Evolutionary conservation across 2,113 vertebrate species (phyloP).

Genomic region (Pyrgilauda ruficollis): DNA sequence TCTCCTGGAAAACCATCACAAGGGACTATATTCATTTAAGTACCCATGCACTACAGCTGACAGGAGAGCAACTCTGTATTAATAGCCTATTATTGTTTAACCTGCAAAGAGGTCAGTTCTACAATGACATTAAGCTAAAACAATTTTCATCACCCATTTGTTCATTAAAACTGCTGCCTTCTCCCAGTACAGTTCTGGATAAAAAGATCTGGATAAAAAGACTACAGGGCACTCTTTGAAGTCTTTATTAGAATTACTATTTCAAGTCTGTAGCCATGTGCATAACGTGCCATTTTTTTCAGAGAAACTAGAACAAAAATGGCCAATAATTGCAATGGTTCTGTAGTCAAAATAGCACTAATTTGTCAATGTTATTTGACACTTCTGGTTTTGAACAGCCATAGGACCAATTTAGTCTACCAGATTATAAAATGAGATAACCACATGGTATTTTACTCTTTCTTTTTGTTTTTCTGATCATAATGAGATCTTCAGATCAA

Average conservation of each 20-base stretch:
- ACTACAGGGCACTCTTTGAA: neutral
- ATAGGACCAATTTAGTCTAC: neutral
- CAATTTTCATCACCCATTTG: neutral
- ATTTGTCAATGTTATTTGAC: neutral
- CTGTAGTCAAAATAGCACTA: neutral
- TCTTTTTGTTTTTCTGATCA: neutral
- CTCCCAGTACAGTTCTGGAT: neutral
- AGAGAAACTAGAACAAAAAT: neutral
- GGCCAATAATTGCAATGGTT: neutral
- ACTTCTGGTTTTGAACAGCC: neutral
- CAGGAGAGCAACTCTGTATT: neutral
- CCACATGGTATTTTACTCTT: neutral
- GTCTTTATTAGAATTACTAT: neutral
- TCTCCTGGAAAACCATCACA: neutral
- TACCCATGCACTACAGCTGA: neutral
- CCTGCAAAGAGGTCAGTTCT: neutral
- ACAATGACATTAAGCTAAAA: neutral
- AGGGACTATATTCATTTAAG: neutral
- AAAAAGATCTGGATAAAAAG: neutral
- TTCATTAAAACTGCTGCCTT: neutral
- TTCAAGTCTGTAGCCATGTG: neutral
- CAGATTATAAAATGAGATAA: neutral
- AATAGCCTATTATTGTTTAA: neutral
- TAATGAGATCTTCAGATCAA: neutral
- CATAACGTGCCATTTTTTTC: neutral